Percentiles rank a stretch among this genome's conserved stretches.
Evolutionary conservation across 2,888 invertebrate species (phyloP).

Genomic region (Sarcophaga subvicina): DNA sequence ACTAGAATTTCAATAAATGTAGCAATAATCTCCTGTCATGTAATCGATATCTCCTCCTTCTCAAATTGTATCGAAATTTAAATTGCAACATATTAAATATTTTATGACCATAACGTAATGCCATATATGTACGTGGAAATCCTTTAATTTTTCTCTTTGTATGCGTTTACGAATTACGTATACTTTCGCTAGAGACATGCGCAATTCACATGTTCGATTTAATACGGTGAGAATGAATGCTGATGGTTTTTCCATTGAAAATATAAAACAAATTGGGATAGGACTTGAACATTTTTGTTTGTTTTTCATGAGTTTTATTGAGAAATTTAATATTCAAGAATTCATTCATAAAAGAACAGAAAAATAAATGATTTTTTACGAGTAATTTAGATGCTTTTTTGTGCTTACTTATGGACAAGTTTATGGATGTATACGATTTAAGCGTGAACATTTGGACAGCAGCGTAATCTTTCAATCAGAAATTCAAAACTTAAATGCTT

Average conservation of each 20-base stretch:
- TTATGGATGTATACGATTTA: no score
- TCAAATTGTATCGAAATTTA: no score
- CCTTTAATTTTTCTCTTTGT: neutral
- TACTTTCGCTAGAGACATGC: conserved; percentile 17
- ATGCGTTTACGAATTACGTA: neutral
- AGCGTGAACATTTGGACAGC: no score
- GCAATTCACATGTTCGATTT: neutral
- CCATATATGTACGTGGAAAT: neutral
- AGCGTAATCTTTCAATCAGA: no score
- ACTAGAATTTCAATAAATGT: no score
- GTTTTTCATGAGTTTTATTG: neutral
- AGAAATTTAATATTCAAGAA: conserved; percentile 2
- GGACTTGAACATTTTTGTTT: neutral
- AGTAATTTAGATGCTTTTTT: neutral
- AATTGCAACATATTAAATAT: neutral
- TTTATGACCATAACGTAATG: neutral
- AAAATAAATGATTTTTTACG: neutral
- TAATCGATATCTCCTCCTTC: no score
- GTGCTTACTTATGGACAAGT: no score
- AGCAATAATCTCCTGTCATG: no score
- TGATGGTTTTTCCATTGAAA: conserved; percentile 8
- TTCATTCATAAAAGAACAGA: conserved; percentile 22
- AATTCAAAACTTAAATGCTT: no score
- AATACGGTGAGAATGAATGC: neutral
- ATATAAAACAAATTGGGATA: conserved; percentile 22